Conservation (phyloP, 1,140 invertebrate genomes). For the Rhopalosiphum maidis region DNA sequence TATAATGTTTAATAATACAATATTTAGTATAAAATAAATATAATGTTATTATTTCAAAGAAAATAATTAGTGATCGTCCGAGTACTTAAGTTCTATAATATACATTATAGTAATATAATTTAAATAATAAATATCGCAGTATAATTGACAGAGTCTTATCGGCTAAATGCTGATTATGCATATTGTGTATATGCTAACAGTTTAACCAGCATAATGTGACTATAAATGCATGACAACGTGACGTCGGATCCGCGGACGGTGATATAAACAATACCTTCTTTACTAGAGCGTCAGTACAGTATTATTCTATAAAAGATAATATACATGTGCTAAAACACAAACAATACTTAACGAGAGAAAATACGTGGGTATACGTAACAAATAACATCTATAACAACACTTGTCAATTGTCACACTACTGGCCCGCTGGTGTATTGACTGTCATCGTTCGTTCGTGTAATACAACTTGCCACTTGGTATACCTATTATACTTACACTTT, state of each 20-base stretch:
- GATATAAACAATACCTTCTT: background rate
- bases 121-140: background rate
- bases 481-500: background rate
- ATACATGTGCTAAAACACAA: background rate
- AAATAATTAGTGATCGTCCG: background rate
- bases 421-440: background rate
- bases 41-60: background rate
- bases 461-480: background rate
- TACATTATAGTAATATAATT: background rate
- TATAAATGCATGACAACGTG: background rate
- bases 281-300: background rate
- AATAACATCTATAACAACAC: background rate
- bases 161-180: background rate
- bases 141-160: background rate
- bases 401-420: background rate
- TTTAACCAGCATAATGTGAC: background rate
- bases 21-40: background rate
- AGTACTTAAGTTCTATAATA: background rate
- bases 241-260: background rate
- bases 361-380: background rate
- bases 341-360: background rate
- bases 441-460: background rate
- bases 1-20: too few species aligned
- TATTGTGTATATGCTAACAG: background rate
- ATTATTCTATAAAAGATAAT: background rate